phyloP scores from a whole-genome alignment of 2,113 vertebrate species.

The Ibidorhyncha struthersii region DNA sequence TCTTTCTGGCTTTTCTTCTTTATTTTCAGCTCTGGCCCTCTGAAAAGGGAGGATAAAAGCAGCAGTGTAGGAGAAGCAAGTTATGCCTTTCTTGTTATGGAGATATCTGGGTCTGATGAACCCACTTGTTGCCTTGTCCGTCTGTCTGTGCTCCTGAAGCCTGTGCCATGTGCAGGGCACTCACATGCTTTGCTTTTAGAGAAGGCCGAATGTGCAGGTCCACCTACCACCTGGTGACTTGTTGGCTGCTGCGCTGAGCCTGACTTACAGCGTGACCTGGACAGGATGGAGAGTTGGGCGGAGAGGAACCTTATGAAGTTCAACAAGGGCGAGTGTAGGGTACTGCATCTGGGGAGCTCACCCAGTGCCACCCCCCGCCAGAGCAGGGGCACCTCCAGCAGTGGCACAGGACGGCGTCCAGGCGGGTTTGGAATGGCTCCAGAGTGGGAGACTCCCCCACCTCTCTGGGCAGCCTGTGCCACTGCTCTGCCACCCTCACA shows the following conservation, averaged over 20 bases:
- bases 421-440: too few relatives aligned
- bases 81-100: not conserved
- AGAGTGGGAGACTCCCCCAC: too few relatives aligned
- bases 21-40: not conserved
- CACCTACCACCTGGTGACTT: not conserved
- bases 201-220: not conserved
- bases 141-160: not conserved
- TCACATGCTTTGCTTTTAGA: rapidly evolving
- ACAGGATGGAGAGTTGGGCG: too few relatives aligned
- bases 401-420: too few relatives aligned
- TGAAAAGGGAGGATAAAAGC: not conserved
- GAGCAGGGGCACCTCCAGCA: too few relatives aligned
- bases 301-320: too few relatives aligned
- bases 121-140: rapidly evolving
- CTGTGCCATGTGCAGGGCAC: not conserved
- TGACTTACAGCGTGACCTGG: too few relatives aligned
- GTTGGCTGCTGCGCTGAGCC: not conserved
- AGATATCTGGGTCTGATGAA: not conserved
- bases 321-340: too few relatives aligned
- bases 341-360: too few relatives aligned
- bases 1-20: not conserved
- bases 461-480: too few relatives aligned
- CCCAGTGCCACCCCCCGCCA: too few relatives aligned
- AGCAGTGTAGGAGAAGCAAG: not conserved
- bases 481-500: too few relatives aligned